Evolutionary conservation across 2,113 vertebrate genomes (phyloP).

Genomic region (Lepisosteus osseus): DNA sequence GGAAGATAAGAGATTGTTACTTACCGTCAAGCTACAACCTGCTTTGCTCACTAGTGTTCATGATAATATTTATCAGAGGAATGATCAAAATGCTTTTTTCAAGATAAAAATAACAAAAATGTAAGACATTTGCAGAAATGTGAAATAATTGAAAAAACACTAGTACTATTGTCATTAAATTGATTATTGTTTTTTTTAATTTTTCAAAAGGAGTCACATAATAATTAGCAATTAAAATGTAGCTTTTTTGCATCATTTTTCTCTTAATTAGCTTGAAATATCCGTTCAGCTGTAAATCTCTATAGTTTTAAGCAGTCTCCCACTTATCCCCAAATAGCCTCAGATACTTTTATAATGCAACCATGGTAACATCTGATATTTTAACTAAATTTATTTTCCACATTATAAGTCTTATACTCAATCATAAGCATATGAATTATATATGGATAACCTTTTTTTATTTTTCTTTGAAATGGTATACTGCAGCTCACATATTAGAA

Average conservation of each 20-base stretch:
- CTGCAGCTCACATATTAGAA: too few species aligned
- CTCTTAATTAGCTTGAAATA: constrained; percentile 59
- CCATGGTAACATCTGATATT: constrained; percentile 36
- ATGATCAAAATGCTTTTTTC: constrained; percentile 25
- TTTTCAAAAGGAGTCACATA: constrained; percentile 48
- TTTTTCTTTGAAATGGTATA: too few species aligned
- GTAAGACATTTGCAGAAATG: neutral
- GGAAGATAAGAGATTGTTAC: constrained; percentile 69
- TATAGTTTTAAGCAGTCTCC: constrained; percentile 21
- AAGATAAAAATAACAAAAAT: constrained; percentile 20
- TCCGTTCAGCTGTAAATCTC: constrained; percentile 45
- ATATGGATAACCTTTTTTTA: too few species aligned
- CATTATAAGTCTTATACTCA: too few species aligned
- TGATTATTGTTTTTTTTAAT: constrained; percentile 27
- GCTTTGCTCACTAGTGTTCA: constrained; percentile 47
- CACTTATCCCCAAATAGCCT: constrained; percentile 7
- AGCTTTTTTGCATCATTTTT: constrained; percentile 49
- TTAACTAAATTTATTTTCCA: constrained; percentile 1
- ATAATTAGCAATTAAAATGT: constrained; percentile 72
- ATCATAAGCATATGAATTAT: too few species aligned
- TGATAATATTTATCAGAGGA: constrained; percentile 37
- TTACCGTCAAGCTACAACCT: constrained; percentile 51
- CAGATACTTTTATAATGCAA: constrained; percentile 31
- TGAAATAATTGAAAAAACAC: neutral
- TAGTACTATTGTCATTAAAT: neutral